Conservation (phyloP, 2,113 vertebrate species). For the Micronisus gabar region DNA sequence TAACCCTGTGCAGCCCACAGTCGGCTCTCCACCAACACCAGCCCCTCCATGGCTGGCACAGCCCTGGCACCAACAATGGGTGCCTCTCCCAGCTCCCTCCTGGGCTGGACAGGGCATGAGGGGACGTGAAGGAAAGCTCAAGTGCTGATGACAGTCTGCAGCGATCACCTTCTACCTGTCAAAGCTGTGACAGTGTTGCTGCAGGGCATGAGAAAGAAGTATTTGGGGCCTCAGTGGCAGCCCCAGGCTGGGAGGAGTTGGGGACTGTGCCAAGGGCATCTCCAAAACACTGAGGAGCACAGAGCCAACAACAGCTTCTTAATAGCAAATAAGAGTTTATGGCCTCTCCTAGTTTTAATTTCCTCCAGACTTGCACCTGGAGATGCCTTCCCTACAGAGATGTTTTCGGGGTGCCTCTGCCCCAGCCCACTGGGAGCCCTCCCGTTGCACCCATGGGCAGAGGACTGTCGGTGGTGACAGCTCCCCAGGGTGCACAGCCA, state of each 20-base stretch:
- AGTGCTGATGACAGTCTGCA: neutral
- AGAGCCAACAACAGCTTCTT: neutral
- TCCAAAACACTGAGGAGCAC: neutral
- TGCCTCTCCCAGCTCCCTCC: neutral
- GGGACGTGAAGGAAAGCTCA: neutral
- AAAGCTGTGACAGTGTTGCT: neutral
- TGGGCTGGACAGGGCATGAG: accelerated
- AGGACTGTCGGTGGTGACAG: neutral
- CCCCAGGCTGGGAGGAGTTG: neutral
- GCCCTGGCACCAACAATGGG: neutral
- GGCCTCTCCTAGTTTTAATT: neutral
- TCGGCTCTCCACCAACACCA: neutral
- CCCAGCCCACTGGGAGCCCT: neutral
- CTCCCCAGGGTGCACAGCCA: accelerated
- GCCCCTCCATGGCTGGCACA: neutral
- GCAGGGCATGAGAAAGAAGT: neutral
- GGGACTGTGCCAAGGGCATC: accelerated
- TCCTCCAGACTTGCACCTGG: neutral
- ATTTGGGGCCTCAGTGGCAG: neutral
- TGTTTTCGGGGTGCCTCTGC: neutral
- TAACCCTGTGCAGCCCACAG: conserved; percentile 20
- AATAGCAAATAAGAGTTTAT: neutral
- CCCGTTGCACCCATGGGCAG: accelerated
- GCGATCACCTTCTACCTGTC: neutral
- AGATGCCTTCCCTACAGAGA: neutral